Percentiles rank a stretch among this genome's conserved stretches.
Evolutionary conservation across 2,113 vertebrate species (phyloP).

Genomic region (Harpagus bidentatus): DNA sequence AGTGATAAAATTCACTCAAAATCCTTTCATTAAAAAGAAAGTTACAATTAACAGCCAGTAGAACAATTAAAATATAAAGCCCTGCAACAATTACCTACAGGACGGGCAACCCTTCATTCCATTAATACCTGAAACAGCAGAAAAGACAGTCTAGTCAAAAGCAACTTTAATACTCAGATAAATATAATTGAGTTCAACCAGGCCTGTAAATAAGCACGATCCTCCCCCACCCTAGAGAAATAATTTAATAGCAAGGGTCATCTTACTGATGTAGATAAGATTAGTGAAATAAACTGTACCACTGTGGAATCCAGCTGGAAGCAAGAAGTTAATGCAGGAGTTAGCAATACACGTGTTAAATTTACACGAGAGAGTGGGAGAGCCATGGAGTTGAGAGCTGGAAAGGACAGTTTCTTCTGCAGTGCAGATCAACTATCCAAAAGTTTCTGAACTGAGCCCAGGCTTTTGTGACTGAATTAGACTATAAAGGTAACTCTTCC

Average conservation of each 20-base stretch:
- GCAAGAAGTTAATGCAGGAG: not conserved
- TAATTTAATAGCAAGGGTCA: not conserved
- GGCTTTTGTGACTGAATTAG: not conserved
- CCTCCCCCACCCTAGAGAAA: not conserved
- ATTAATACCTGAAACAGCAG: constrained; percentile 78
- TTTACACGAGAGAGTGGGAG: not conserved
- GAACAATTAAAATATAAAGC: constrained; percentile 68
- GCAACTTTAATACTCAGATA: constrained; percentile 65
- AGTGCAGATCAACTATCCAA: not conserved
- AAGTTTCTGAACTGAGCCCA: not conserved
- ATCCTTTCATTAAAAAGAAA: constrained; percentile 16
- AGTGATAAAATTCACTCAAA: constrained; percentile 20
- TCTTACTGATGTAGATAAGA: not conserved
- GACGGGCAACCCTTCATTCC: constrained; percentile 73
- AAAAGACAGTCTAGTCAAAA: constrained; percentile 70
- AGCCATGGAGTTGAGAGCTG: not conserved
- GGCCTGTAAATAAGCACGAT: not conserved
- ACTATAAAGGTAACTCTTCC: not conserved
- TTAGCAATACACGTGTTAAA: not conserved
- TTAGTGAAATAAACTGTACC: not conserved
- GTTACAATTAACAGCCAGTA: not conserved
- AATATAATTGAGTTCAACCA: not conserved
- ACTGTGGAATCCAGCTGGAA: not conserved
- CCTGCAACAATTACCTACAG: constrained; percentile 75
- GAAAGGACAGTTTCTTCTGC: not conserved